Percentiles rank a stretch among this genome's conserved stretches.
Evolutionary conservation across 2,888 invertebrate species (phyloP).

Genomic region (Synanthedon formicaeformis): DNA sequence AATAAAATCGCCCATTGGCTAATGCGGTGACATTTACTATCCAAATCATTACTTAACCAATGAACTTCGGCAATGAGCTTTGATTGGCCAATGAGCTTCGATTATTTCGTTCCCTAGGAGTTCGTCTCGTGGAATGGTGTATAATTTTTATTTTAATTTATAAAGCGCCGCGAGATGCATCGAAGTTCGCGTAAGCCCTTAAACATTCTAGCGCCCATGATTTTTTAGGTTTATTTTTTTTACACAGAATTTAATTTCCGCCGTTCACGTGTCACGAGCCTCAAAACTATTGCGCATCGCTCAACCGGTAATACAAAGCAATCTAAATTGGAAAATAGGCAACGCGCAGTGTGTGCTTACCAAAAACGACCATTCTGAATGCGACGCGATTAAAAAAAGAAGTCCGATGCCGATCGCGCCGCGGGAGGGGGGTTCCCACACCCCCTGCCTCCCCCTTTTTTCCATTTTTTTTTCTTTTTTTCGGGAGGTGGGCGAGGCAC

Average conservation of each 20-base stretch:
- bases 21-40: no score
- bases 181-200: background rate
- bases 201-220: background rate
- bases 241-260: constrained; percentile 50
- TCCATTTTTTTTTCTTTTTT: constrained; percentile 54
- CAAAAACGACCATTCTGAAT: constrained; percentile 66
- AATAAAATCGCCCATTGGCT: no score
- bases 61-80: no score
- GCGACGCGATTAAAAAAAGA: constrained; percentile 72
- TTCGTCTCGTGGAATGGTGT: no score
- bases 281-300: constrained; percentile 69
- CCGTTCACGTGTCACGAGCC: constrained; percentile 55
- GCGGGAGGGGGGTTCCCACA: constrained; percentile 47
- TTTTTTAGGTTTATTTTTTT: constrained; percentile 1
- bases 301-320: constrained; percentile 70
- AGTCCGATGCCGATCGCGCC: constrained; percentile 68
- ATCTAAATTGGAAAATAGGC: constrained; percentile 72
- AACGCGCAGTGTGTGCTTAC: constrained; percentile 70
- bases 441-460: constrained; percentile 37
- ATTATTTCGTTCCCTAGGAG: no score
- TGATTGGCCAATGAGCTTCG: no score
- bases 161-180: no score
- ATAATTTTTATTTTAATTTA: no score
- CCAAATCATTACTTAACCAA: no score
- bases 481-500: constrained; percentile 62